These are phyloP conservation scores for Macrophya alboannulata DNA, from an alignment of 2,888 invertebrate species.

Conservation along the genomic window DNA sequence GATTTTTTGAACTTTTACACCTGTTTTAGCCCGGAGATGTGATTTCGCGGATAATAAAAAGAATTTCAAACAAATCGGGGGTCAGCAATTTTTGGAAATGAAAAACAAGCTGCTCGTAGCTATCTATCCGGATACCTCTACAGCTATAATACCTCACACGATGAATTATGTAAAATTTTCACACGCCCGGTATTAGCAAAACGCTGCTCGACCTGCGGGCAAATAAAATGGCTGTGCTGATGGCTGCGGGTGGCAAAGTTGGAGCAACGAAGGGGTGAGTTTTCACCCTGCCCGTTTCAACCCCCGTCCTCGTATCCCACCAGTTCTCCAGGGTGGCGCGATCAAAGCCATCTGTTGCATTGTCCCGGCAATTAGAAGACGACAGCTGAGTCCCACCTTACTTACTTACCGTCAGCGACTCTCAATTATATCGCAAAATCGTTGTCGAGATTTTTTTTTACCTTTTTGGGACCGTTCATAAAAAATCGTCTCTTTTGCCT, in stretches of 20 bases:
- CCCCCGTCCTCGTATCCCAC: constrained; percentile 35
- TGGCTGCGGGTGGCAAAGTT: constrained; percentile 55
- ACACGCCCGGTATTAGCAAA: constrained; percentile 2
- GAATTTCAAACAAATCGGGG: background rate
- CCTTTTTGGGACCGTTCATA: background rate
- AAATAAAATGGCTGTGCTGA: constrained; percentile 54
- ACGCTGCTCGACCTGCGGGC: constrained; percentile 44
- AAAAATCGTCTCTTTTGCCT: background rate
- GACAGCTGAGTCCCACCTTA: constrained; percentile 79
- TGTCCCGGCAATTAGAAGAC: constrained; percentile 80
- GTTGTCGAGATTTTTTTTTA: background rate
- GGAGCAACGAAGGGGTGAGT: constrained; percentile 48
- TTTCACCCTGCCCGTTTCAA: constrained; percentile 10
- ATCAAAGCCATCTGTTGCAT: constrained; percentile 80
- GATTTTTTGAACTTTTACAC: too few relatives aligned
- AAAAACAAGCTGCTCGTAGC: background rate
- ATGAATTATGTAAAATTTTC: background rate
- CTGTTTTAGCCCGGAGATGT: too few relatives aligned
- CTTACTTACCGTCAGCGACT: constrained; percentile 77
- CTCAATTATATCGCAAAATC: constrained; percentile 70
- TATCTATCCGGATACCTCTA: background rate
- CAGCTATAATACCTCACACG: background rate
- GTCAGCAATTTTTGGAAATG: background rate
- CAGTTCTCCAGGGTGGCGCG: constrained; percentile 71
- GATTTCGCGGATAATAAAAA: background rate